A percentile compares a stretch with the other conserved stretches of the same genome.
These are phyloP conservation scores for Anguilla rostrata DNA, from an alignment of 2,113 vertebrate species.

Conservation along the genomic window DNA sequence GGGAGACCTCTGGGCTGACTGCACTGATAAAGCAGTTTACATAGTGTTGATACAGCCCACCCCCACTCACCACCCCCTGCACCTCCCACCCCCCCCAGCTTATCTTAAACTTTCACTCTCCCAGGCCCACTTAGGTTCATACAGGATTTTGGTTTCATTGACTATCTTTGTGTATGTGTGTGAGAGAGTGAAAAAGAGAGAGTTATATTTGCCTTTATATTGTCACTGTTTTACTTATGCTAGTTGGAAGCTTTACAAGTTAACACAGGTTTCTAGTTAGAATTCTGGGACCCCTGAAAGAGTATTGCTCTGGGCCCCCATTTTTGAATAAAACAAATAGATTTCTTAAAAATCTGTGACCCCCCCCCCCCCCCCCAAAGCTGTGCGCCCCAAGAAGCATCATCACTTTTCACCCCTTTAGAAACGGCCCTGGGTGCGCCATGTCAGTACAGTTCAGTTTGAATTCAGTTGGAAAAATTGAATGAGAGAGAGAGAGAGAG, in stretches of 20 bases:
- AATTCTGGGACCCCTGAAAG: too few relatives aligned
- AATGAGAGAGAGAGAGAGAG: neutral
- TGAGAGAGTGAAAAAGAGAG: neutral
- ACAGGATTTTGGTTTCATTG: constrained; percentile 61
- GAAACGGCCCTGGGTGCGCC: too few relatives aligned
- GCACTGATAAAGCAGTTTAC: constrained; percentile 49
- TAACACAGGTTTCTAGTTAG: too few relatives aligned
- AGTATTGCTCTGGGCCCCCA: too few relatives aligned
- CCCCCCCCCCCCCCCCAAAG: too few relatives aligned
- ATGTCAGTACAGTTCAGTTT: too few relatives aligned
- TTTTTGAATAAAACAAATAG: too few relatives aligned
- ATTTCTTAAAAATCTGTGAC: too few relatives aligned
- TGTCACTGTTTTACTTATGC: neutral
- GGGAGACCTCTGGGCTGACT: constrained; percentile 36
- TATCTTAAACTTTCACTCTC: neutral
- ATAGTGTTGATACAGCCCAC: constrained; percentile 32
- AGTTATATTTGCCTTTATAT: neutral
- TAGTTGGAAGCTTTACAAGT: neutral
- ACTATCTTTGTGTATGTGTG: constrained; percentile 38
- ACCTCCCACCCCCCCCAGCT: neutral
- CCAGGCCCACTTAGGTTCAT: constrained; percentile 44
- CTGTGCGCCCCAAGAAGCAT: too few relatives aligned
- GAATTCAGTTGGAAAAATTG: too few relatives aligned
- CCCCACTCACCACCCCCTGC: constrained; percentile 45
- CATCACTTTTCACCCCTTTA: too few relatives aligned